Evolutionary conservation across 2,797 vertebrate genomes (phyloP), one percentile per base, ranked within the genome.

Genomic region (Gouania willdenowi): DNA sequence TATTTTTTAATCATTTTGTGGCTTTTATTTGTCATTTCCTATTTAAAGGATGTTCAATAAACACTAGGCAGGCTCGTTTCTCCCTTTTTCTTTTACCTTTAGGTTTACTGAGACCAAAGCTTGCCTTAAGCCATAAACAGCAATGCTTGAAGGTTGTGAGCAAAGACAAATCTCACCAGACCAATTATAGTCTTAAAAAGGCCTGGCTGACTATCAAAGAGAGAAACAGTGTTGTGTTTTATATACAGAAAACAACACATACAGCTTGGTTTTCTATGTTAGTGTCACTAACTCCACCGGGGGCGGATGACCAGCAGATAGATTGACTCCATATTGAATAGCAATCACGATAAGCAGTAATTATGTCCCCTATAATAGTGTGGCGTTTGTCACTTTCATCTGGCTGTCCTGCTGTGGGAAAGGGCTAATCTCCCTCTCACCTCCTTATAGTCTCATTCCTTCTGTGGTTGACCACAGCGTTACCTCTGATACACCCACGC

Each of bases 311-410:
- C 64, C 65, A 49, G 74, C 66, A 75, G 77, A 83, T 74, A 57
- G 54, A 62, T 57, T 42, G 53, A 76, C 76, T 84, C 73, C 68
- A 77, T 77, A 86, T 60, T 45, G 77, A 70, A 46, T 74, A 78
- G 81, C 87, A 84, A 86, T 88, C 75, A 82, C 85, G 78, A 81
- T 52, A 49, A 55, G 65, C 65, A 69, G 71, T 83, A 81, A 71
- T 77, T 66, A 76, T 83, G 81, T 81, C 87, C 77, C 71, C 70
- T n/a, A 77, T 87, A 84, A 89, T 87, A 86, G 89, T 78, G 66
- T 82, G 70, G 67, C 43, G 61, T 80, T 90, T 67, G 40, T 62
- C 69, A 59, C 85, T 91, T 92, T 89, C 69, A 83, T 88, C 87
- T 85, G 86, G 85, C 81, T 53, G 65, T 62, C 74, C 79, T 66